Base-by-base conservation (phyloP, 2,888 invertebrate genomes). In the Myopa tessellatipennis region DNA sequence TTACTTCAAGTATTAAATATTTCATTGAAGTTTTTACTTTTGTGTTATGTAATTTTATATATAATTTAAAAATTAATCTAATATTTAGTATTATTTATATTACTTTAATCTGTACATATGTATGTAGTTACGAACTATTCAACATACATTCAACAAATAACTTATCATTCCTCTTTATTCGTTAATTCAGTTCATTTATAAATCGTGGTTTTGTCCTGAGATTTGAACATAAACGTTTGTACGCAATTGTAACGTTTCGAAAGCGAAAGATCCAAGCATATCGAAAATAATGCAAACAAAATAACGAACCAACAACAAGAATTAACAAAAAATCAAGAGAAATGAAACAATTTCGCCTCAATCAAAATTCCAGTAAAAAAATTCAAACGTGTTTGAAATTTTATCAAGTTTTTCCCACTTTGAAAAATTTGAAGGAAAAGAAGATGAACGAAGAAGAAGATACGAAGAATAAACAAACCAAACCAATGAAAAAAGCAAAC, bases 261-360 rank as follows among this genome's bases (percentile, higher is more conserved):
- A 55, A n/a, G 4, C 55, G 16, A 75, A 75, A 45, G 36, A 75
- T 60, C 34, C 40, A 26, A 69, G 40, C 18, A 38, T 36, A 38
- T 45, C 16, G 68, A 50, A 60, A 61, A 74, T 40, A 67, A 68
- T 74, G n/a, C 58, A 52, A 72, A 61, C n/a, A 63, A 40, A 6
- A 58, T 34, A 45, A 52, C 52, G 18, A n/a, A 60, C 18, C 38
- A 60, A 58, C 60, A 60, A 72, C 36, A 72, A 72, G 60, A 72
- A 60, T 18, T 45, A 75, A 75, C 40, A 75, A 75, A 40, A 74
- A 68, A 58, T 7, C 68, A 69, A 79, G 60, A 72, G 74, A 76
- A 77, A 79, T 76, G 77, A 77, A 77, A 79, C 77, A 73, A 74
- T 63, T 79, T 77, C 71, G 77, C 55, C 76, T 68, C 75, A 72